Conservation (phyloP, 2,888 invertebrate genomes). For the Stenodema calcarata region DNA sequence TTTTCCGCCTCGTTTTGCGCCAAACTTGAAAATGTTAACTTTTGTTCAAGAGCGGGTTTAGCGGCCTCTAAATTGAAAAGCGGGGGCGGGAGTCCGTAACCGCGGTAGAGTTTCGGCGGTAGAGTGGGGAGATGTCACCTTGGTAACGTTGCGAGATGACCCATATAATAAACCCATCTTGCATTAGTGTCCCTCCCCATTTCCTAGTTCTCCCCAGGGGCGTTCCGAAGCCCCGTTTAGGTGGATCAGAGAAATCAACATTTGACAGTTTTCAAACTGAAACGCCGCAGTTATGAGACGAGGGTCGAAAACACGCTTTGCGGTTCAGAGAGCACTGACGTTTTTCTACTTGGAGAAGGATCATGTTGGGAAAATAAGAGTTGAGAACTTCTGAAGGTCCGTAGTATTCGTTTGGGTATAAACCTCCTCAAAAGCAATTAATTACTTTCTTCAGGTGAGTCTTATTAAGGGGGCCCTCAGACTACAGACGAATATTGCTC, state of each 20-base stretch:
- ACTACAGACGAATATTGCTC: too few species aligned
- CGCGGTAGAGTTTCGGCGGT: background rate
- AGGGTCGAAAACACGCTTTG: too few species aligned
- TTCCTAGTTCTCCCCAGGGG: background rate
- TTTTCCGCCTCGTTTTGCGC: too few species aligned
- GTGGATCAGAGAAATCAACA: background rate
- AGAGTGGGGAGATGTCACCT: background rate
- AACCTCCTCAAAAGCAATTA: background rate
- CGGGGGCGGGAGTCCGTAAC: background rate
- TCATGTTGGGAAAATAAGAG: too few species aligned
- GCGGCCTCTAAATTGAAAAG: background rate
- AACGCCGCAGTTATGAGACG: background rate
- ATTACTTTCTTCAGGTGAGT: too few species aligned
- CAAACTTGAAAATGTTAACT: too few species aligned
- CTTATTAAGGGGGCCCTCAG: too few species aligned
- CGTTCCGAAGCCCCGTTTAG: background rate
- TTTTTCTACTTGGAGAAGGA: too few species aligned
- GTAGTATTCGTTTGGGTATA: too few species aligned
- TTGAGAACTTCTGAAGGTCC: too few species aligned
- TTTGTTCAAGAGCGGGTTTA: background rate
- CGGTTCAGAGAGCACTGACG: too few species aligned
- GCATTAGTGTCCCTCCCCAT: background rate
- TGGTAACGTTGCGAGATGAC: background rate
- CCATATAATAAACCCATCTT: slow-evolving; percentile 8
- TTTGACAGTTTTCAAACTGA: background rate